Evolutionary conservation across 2,113 vertebrate genomes (phyloP).

Genomic region (Sisor rabdophorus): DNA sequence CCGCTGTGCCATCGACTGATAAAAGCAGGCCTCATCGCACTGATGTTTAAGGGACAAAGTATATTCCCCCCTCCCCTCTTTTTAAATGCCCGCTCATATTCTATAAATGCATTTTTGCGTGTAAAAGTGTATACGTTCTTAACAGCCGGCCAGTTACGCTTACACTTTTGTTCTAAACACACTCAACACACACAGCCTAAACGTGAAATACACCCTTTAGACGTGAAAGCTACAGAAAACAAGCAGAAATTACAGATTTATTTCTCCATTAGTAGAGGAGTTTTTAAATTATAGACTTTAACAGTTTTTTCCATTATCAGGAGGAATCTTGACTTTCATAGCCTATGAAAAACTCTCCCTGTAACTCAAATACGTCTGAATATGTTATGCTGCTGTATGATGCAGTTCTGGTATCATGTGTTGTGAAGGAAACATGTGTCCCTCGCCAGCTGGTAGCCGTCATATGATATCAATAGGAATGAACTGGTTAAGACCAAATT

Average conservation of each 20-base stretch:
- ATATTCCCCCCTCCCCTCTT: slow-evolving; percentile 55
- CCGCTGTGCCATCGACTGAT: slow-evolving; percentile 57
- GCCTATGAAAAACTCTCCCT: not conserved
- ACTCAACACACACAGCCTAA: not conserved
- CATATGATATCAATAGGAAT: not conserved
- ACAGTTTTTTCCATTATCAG: not conserved
- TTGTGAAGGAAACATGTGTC: not conserved
- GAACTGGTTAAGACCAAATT: not conserved
- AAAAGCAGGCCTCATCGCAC: slow-evolving; percentile 50
- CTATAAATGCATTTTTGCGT: not conserved
- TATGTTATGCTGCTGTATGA: not conserved
- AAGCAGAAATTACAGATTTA: not conserved
- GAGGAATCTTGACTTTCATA: not conserved
- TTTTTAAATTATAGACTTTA: not conserved
- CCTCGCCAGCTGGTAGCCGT: not conserved
- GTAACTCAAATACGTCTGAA: not conserved
- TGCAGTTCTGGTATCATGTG: not conserved
- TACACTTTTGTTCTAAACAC: not conserved
- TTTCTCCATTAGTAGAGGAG: not conserved
- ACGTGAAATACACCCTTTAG: not conserved
- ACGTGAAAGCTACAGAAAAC: slow-evolving; percentile 12
- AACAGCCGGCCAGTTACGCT: not conserved
- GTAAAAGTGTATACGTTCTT: not conserved
- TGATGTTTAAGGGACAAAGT: slow-evolving; percentile 54
- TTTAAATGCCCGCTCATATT: not conserved